Base-by-base conservation (phyloP, 2,797 vertebrate species). In the Periophthalmus magnuspinnatus region DNA sequence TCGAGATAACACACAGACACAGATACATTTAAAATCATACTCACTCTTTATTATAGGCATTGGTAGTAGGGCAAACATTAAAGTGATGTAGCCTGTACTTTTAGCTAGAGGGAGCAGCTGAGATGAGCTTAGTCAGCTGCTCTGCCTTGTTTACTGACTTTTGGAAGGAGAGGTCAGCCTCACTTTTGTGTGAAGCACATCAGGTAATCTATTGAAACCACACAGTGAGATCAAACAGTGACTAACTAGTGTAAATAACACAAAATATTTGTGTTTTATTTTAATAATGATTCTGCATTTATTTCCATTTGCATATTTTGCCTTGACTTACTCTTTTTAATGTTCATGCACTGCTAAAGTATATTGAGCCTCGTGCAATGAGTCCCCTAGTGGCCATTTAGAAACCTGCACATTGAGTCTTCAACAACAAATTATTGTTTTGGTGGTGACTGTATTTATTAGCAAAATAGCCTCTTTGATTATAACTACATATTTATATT, bases 311-410 rank as follows among this genome's bases (percentile, higher is more conserved):
- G n/a, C n/a, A 70, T 48, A 19, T 6, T 64, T 68, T 67, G 68
- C 13, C 14, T 16, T 14, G 13, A 14, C 13, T 68, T 72, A n/a
- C 19, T 80, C 69, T 73, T 70, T 69, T 88, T 87, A 86, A 17
- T 19, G 28, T 58, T 83, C 17, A 82, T 65, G 62, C 17, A 75
- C 67, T 72, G 19, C 70, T 81, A 71, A 83, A 41, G 50, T 69
- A 34, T 28, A 59, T 21, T 59, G 38, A 69, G 56, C 56, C 54
- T 58, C 67, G 47, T 72, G 60, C 52, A 79, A 71, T 75, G 64
- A 76, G 81, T 72, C 92, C 74, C 75, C 89, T 90, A 78, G 91
- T 88, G 90, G 85, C 65, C 50, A 62, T 19, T 50, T 19, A 50
- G 63, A 68, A 74, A 72, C 6, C 62, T 84, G 8, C 70, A 81